Conservation (phyloP, 2,888 invertebrate genomes). For the Thecocarcelia acutangulata region DNA sequence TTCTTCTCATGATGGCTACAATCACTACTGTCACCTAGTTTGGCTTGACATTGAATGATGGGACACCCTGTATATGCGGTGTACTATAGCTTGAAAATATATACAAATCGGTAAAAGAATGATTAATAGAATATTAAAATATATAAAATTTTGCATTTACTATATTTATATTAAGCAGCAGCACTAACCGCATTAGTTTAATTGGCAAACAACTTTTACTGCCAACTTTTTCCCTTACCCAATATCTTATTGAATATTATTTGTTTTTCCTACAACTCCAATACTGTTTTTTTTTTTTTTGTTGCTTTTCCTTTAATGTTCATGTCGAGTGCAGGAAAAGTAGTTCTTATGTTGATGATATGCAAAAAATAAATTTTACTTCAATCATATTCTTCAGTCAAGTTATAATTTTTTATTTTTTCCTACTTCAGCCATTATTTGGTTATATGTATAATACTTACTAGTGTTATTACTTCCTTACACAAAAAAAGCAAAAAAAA, state of each 20-base stretch:
- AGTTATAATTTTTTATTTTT: background rate
- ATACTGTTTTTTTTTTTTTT: conserved; percentile 7
- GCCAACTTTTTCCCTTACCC: background rate
- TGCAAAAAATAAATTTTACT: conserved; percentile 47
- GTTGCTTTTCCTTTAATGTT: conserved; percentile 9
- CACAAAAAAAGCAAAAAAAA: background rate
- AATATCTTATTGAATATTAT: conserved; percentile 7
- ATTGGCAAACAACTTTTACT: too few relatives aligned
- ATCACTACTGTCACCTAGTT: too few relatives aligned
- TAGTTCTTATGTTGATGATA: conserved; percentile 42
- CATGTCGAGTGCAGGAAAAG: conserved; percentile 37
- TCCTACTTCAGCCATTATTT: conserved; percentile 17
- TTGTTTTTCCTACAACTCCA: conserved; percentile 9
- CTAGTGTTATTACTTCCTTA: conserved; percentile 17
- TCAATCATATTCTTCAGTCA: conserved; percentile 37
- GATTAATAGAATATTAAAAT: too few relatives aligned
- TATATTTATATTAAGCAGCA: too few relatives aligned
- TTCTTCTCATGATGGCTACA: too few relatives aligned
- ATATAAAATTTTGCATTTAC: too few relatives aligned
- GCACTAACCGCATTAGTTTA: too few relatives aligned
- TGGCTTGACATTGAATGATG: too few relatives aligned
- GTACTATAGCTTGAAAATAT: too few relatives aligned
- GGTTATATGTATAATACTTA: background rate
- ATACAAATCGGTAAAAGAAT: too few relatives aligned
- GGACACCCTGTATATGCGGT: too few relatives aligned